phyloP scores from a whole-genome alignment of 1,140 invertebrate genomes.

The Halictus rubicundus region DNA sequence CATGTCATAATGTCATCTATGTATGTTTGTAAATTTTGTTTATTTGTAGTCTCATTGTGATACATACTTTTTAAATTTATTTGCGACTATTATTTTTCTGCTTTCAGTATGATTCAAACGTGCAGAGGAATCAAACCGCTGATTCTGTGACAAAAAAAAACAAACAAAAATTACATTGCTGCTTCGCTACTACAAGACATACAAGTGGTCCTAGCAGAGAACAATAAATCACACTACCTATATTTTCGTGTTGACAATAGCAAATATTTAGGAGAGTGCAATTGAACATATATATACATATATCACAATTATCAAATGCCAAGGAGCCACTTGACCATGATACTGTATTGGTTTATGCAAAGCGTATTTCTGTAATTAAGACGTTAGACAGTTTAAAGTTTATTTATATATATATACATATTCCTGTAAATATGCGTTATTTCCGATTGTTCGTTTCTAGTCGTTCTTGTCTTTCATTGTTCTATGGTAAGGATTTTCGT shows the following conservation, averaged over 20 bases:
- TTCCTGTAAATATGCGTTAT: conserved; percentile 10
- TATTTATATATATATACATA: neutral
- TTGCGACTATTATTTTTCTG: conserved; percentile 66
- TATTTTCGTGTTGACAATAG: conserved; percentile 46
- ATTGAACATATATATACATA: neutral
- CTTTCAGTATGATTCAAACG: conserved; percentile 67
- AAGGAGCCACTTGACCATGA: neutral
- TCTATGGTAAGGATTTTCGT: conserved; percentile 6
- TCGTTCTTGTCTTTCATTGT: neutral
- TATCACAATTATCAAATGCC: conserved; percentile 18
- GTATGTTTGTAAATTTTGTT: conserved; percentile 64
- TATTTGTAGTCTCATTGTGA: conserved; percentile 64
- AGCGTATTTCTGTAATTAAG: conserved; percentile 26
- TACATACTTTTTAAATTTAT: conserved; percentile 61
- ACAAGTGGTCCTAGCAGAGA: conserved; percentile 57
- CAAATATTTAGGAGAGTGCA: conserved; percentile 16
- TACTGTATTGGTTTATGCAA: neutral
- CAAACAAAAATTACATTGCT: conserved; percentile 58
- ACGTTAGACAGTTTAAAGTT: conserved; percentile 22
- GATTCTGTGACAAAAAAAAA: conserved; percentile 53
- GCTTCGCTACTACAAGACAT: conserved; percentile 64
- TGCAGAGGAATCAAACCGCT: conserved; percentile 60
- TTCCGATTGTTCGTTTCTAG: neutral
- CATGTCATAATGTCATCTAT: conserved; percentile 65
- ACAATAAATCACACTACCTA: conserved; percentile 45